Evolutionary conservation across 2,113 vertebrate species (phyloP).

Genomic region (Nestor notabilis): DNA sequence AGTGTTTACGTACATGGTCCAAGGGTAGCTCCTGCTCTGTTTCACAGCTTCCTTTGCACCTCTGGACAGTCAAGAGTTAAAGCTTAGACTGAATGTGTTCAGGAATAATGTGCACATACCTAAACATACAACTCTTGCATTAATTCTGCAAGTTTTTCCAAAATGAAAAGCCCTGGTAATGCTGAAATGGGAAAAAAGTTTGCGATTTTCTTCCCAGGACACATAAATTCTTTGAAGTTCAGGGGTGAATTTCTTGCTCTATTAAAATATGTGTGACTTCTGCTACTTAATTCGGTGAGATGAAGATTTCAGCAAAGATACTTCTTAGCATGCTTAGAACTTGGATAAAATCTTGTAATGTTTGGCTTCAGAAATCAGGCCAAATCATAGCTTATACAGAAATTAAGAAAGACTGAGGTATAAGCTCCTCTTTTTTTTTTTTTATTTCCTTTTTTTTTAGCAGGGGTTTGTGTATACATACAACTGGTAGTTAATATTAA

Average conservation of each 20-base stretch:
- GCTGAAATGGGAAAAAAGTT: not conserved
- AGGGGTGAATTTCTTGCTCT: not conserved
- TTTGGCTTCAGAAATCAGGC: not conserved
- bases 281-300: not conserved
- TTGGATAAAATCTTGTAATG: not conserved
- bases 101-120: not conserved
- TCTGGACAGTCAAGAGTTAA: not conserved
- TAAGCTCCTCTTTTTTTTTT: not conserved
- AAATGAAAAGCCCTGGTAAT: not conserved
- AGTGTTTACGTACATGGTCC: not conserved
- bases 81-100: not conserved
- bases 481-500: not conserved
- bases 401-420: not conserved
- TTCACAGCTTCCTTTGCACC: not conserved
- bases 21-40: not conserved
- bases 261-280: not conserved
- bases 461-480: not conserved
- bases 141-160: not conserved
- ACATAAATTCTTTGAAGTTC: not conserved
- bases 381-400: not conserved
- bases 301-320: not conserved
- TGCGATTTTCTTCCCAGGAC: not conserved
- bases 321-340: not conserved
- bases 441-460: not conserved
- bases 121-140: not conserved